Evolutionary conservation across 2,888 invertebrate species (phyloP), one percentile per base, ranked within the genome.

Genomic region (Marasmarcha lunaedactyla): DNA sequence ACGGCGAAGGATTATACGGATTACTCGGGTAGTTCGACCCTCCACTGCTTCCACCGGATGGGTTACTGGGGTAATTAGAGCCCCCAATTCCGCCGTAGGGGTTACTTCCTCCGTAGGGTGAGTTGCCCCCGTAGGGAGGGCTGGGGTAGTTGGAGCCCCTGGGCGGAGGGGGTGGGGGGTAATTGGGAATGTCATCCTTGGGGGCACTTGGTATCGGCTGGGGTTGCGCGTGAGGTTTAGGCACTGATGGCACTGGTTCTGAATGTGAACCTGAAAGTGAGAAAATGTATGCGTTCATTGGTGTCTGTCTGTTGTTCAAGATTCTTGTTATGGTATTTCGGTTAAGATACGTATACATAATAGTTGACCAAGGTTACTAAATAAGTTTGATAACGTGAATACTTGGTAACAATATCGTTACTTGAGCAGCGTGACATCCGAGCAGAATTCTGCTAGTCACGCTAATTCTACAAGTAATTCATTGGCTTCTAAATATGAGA

Each of bases 91-190:
- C 57, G 7, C 55, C 59, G 38, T 55, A 56, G 1, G 55, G 50
- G 3, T 52, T 48, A 38, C 33, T 47, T 4, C 59, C 55, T 2
- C 55, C 58, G 30, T 53, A 52, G 1, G 55, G 49, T 6, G 46
- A 46, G 34, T 35, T 25, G 1, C 43, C 59, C n/a, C 59, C 57
- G 15, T 54, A 41, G 14, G 43, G 37, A 6, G 46, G 42, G 20
- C 35, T 42, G 10, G 47, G 47, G 15, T 35, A 46, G 14, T 43
- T 44, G 35, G 40, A 44, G 12, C 57, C 57, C 10, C 49, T 47
- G 12, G 81, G 79, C 0, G 81, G 73, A 0, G 73, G 68, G 0
- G 83, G 84, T n/a, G 83, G 71, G 6, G 77, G 69, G 53, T 84
- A 83, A 48, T 62, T 68, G 2, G 84, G 84, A 1, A 67, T 60